Conservation (phyloP, 2,113 vertebrate species). For the Coracopsis vasa region DNA sequence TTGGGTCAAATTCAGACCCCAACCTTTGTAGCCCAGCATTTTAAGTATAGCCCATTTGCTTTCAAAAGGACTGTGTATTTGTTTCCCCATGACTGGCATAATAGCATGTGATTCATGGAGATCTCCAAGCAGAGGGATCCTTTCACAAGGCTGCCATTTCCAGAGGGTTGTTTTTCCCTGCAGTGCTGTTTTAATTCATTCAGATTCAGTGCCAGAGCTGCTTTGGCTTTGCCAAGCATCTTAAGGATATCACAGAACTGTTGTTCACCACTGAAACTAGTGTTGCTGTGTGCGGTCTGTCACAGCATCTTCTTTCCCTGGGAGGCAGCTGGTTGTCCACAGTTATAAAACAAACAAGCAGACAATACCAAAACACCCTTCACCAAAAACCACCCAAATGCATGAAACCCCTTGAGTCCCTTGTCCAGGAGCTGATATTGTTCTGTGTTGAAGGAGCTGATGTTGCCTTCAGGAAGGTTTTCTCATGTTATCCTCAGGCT, state of each 20-base stretch:
- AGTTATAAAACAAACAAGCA: neutral
- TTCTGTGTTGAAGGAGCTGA: neutral
- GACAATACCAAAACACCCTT: neutral
- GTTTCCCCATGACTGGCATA: rapidly evolving
- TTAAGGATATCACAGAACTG: neutral
- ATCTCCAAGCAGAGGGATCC: neutral
- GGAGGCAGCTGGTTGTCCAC: neutral
- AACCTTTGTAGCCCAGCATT: neutral
- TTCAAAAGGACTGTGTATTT: neutral
- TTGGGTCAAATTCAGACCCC: neutral
- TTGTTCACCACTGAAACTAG: neutral
- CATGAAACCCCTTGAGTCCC: neutral
- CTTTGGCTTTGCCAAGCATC: neutral
- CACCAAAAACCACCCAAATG: rapidly evolving
- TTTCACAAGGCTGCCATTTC: neutral
- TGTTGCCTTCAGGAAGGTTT: neutral
- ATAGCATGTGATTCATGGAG: neutral
- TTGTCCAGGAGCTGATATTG: neutral
- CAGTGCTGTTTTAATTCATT: neutral
- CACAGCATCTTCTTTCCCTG: neutral
- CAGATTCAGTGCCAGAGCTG: neutral
- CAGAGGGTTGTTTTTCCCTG: neutral
- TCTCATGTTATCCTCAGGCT: neutral
- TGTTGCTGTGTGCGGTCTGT: neutral
- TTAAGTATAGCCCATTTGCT: neutral